phyloP scores from a whole-genome alignment of 2,888 invertebrate species.

The Cryptocheilus praepositus region DNA sequence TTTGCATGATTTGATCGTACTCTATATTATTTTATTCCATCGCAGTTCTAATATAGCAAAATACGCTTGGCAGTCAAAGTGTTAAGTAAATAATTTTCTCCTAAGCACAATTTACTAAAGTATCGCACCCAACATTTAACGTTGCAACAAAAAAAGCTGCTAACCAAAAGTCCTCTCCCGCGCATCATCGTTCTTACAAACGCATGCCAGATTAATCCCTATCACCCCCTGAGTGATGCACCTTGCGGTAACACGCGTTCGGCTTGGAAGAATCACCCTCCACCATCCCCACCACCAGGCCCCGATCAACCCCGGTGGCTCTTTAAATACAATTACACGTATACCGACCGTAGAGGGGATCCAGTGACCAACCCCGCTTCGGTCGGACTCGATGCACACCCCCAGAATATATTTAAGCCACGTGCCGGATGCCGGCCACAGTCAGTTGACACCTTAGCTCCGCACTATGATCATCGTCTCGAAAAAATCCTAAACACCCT shows the following conservation, averaged over 20 bases:
- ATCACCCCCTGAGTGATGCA: conserved; percentile 29
- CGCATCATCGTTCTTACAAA: no score
- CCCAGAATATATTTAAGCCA: conserved; percentile 59
- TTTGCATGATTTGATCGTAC: no score
- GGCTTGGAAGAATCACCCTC: not conserved
- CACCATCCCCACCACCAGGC: conserved; percentile 22
- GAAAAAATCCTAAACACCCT: not conserved
- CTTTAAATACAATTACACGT: conserved; percentile 65
- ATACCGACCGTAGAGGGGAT: conserved; percentile 34
- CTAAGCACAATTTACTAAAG: no score
- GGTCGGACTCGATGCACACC: conserved; percentile 36
- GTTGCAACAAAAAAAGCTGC: no score
- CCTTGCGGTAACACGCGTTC: conserved; percentile 50
- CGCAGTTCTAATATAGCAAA: no score
- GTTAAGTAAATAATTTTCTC: no score
- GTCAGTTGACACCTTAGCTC: conserved; percentile 58
- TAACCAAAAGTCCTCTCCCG: no score
- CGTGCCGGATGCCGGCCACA: conserved; percentile 49
- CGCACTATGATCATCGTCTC: conserved; percentile 18
- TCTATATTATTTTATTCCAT: no score
- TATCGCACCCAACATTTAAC: no score
- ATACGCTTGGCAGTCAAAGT: no score
- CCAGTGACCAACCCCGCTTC: conserved; percentile 22
- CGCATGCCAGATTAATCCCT: no score
- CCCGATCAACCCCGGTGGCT: conserved; percentile 35